Percentiles rank a stretch among this genome's conserved stretches.
Evolutionary conservation across 2,888 invertebrate species (phyloP).

Genomic region (Orgyia antiqua): DNA sequence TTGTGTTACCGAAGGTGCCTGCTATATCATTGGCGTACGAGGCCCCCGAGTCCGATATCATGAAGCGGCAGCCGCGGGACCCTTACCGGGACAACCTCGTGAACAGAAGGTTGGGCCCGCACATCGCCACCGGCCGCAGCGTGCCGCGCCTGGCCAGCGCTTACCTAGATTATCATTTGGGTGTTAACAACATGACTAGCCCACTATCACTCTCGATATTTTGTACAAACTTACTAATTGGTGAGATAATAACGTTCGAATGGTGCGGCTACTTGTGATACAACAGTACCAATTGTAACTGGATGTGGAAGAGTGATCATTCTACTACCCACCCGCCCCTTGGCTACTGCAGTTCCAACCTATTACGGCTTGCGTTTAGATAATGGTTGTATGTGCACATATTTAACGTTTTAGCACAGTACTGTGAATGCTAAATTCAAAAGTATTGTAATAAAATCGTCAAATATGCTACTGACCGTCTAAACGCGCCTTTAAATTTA

Average conservation of each 20-base stretch:
- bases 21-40: conserved; percentile 99
- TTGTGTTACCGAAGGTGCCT: conserved; percentile 90
- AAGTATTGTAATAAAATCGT: too few relatives aligned
- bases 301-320: conserved; percentile 77
- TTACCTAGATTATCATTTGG: conserved; percentile 60
- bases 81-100: conserved; percentile 99
- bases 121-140: conserved; percentile 23
- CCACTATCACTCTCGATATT: conserved; percentile 47
- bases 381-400: too few relatives aligned
- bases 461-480: too few relatives aligned
- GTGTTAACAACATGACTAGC: conserved; percentile 63
- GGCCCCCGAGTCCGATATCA: conserved; percentile 99
- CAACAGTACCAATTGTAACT: conserved; percentile 56
- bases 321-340: conserved; percentile 18
- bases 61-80: conserved; percentile 99
- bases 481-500: too few relatives aligned
- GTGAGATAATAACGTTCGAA: conserved; percentile 39
- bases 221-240: conserved; percentile 24
- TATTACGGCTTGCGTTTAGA: too few relatives aligned
- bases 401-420: too few relatives aligned
- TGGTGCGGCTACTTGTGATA: conserved; percentile 64
- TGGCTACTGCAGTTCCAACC: too few relatives aligned
- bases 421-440: too few relatives aligned
- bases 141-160: conserved; percentile 33
- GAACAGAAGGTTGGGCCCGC: conserved; percentile 93